phyloP scores from a whole-genome alignment of 2,113 vertebrate species.

The Suricata suricatta region DNA sequence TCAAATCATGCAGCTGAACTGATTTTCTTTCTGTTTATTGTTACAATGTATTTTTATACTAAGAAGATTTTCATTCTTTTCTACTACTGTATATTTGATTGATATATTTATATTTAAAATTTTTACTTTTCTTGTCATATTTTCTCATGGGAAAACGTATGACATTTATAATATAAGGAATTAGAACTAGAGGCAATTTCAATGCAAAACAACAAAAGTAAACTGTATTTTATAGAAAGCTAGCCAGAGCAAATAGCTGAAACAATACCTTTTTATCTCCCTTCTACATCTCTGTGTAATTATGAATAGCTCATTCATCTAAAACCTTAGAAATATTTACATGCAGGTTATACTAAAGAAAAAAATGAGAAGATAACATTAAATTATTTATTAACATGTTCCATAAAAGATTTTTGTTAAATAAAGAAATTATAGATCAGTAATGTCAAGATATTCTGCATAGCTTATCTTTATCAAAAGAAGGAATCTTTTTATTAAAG shows the following conservation, averaged over 20 bases:
- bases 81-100: not conserved
- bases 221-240: constrained; percentile 18
- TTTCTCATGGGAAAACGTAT: constrained; percentile 56
- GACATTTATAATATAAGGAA: constrained; percentile 1
- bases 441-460: constrained; percentile 84
- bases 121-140: constrained; percentile 57
- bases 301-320: constrained; percentile 46
- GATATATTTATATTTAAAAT: constrained; percentile 47
- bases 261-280: constrained; percentile 10
- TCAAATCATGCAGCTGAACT: not conserved
- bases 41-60: not conserved
- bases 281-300: not conserved
- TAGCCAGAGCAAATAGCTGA: constrained; percentile 23
- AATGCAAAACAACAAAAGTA: constrained; percentile 50
- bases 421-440: constrained; percentile 83
- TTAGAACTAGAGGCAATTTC: constrained; percentile 35
- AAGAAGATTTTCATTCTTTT: constrained; percentile 49
- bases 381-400: constrained; percentile 78
- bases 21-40: not conserved
- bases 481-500: constrained; percentile 90
- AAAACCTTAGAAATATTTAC: constrained; percentile 51
- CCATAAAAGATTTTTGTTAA: constrained; percentile 57
- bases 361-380: constrained; percentile 70
- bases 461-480: constrained; percentile 88
- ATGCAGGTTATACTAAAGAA: constrained; percentile 46